These are phyloP conservation scores for Drosophila melanosoma DNA, from an alignment of 2,888 invertebrate species.

Conservation along the genomic window DNA sequence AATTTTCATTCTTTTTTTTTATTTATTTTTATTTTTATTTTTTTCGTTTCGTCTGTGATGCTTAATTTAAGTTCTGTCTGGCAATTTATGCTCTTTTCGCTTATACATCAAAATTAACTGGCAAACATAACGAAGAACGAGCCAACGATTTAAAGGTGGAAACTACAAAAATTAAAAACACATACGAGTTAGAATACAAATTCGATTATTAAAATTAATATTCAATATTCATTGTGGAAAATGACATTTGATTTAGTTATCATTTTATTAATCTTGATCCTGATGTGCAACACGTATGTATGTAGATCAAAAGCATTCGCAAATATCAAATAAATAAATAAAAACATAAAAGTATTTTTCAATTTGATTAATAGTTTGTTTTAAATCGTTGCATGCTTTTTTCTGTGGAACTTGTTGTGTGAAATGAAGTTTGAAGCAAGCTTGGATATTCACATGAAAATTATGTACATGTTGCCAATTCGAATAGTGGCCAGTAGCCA, in stretches of 20 bases:
- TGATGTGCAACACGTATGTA: slow-evolving; percentile 15
- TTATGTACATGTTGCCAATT: slow-evolving; percentile 14
- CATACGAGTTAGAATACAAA: slow-evolving; percentile 10
- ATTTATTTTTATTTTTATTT: neutral
- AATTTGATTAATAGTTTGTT: neutral
- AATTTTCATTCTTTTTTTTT: neutral
- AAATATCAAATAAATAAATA: slow-evolving; percentile 4
- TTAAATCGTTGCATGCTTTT: slow-evolving; percentile 9
- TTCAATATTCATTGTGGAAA: neutral
- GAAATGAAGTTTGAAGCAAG: slow-evolving; percentile 2
- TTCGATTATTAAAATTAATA: neutral
- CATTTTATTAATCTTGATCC: neutral
- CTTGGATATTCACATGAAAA: neutral
- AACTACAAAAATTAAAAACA: slow-evolving; percentile 54
- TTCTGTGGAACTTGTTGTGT: neutral
- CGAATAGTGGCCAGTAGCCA: neutral
- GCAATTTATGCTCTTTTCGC: slow-evolving; percentile 2
- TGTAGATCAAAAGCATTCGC: slow-evolving; percentile 39
- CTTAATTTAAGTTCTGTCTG: slow-evolving; percentile 14
- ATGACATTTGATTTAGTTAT: neutral
- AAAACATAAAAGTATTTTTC: neutral
- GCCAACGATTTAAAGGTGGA: slow-evolving; percentile 60
- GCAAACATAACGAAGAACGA: slow-evolving; percentile 53
- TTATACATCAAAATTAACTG: slow-evolving; percentile 49
- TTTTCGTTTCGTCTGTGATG: slow-evolving; percentile 13